Conservation (phyloP, 2,888 invertebrate species). For the Agrotis exclamationis region DNA sequence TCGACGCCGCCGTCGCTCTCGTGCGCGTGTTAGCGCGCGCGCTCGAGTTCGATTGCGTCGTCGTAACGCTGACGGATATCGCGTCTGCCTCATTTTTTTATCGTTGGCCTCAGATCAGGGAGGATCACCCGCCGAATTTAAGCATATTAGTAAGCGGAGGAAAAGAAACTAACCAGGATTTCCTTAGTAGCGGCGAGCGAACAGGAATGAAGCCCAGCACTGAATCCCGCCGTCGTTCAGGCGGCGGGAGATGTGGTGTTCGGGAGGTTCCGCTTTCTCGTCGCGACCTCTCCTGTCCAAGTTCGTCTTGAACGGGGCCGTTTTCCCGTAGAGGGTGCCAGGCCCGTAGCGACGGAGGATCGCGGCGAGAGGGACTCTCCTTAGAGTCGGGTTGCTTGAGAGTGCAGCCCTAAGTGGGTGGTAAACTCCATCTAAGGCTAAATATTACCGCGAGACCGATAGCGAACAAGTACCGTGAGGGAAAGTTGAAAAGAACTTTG, state of each 20-base stretch:
- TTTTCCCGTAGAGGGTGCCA: conserved; percentile 84
- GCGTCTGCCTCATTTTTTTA: too few relatives aligned
- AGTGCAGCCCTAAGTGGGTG: conserved; percentile 90
- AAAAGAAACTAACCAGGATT: conserved; percentile 91
- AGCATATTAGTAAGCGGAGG: conserved; percentile 94
- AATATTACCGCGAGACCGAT: conserved; percentile 93
- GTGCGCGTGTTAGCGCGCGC: too few relatives aligned
- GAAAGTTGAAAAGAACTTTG: conserved; percentile 94
- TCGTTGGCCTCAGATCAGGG: conserved; percentile 78
- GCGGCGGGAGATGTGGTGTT: conserved; percentile 90
- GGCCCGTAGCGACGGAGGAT: conserved; percentile 85
- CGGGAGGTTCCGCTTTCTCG: conserved; percentile 82
- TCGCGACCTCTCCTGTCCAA: conserved; percentile 78
- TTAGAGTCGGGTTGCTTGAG: conserved; percentile 91
- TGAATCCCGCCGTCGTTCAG: conserved; percentile 85
- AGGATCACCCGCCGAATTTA: conserved; percentile 89
- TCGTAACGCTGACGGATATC: too few relatives aligned
- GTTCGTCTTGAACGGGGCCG: conserved; percentile 88
- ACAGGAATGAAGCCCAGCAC: conserved; percentile 89
- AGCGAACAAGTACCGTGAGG: conserved; percentile 93
- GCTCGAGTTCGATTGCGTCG: too few relatives aligned
- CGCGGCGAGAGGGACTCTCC: conserved; percentile 72
- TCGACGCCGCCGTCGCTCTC: too few relatives aligned
- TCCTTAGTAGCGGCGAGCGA: conserved; percentile 80
- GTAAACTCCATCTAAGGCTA: conserved; percentile 91